Evolutionary conservation across 1,140 invertebrate genomes (phyloP), one percentile per base, ranked within the genome.

Genomic region (Dysdera silvatica): DNA sequence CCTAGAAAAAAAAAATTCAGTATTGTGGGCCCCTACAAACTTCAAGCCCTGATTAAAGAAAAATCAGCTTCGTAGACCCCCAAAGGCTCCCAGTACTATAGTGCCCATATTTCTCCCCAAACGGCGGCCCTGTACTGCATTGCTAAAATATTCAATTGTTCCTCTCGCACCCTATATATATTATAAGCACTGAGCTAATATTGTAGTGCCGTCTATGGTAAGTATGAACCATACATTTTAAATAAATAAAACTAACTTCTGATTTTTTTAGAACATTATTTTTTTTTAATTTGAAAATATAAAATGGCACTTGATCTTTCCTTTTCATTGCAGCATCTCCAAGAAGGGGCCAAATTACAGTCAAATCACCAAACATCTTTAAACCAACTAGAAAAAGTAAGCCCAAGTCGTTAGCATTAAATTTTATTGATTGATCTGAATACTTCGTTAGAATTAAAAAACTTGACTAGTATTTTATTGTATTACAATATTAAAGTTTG

Each of bases 311-410:
- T 40, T 40, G 37, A 40, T 40, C 16, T 48, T n/a, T 12, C 37
- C 20, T 48, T 28, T 45, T 3, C 28, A 24, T 49, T 66, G 24
- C 28, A 67, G 84, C 83, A 91, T 79, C 82, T 97, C 69, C 85
- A 85, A 72, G 93, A 97, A 75, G 70, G 70, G 28, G 80, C 85
- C 12, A 84, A 85, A 76, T 81, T 95, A 73, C 89, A 90, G 78
- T 82, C 84, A 70, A 84, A 82, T 71, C 80, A 90, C 70, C 83
- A 80, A 73, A 82, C 82, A 70, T 90, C 90, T 72, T 80, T 89
- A 52, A 80, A 81, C 35, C 82, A 85, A 66, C 76, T 97, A 72
- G 91, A 95, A 48, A 83, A 91, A 56, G 87, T 91, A 67, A 87
- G 16, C n/a, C n/a, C n/a, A n/a, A n/a, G n/a, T n/a, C n/a, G n/a